Conservation (phyloP, 2,113 vertebrate genomes). For the Brachypodius melanocephalos region DNA sequence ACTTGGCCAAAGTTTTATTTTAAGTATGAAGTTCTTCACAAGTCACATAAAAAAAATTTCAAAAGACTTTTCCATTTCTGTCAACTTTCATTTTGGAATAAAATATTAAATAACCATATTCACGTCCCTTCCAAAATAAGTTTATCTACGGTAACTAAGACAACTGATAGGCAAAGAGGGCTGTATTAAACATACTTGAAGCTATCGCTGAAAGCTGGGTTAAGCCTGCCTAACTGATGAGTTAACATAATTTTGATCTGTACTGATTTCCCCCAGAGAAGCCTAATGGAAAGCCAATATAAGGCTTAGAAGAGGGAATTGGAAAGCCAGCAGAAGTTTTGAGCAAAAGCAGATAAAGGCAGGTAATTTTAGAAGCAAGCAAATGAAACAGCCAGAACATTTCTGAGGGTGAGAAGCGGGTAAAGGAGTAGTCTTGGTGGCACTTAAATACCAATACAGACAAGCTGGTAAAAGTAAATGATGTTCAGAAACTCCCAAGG, state of each 20-base stretch:
- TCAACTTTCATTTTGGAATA: neutral
- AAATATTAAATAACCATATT: neutral
- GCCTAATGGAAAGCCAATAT: slow-evolving; percentile 11
- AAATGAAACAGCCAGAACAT: slow-evolving; percentile 44
- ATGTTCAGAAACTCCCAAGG: neutral
- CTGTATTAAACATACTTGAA: slow-evolving; percentile 31
- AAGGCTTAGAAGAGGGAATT: slow-evolving; percentile 6
- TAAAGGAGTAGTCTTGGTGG: neutral
- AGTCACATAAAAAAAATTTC: neutral
- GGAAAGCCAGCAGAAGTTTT: slow-evolving; percentile 52
- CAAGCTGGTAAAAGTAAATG: neutral
- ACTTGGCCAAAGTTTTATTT: neutral
- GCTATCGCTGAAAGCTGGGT: neutral
- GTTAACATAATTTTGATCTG: neutral
- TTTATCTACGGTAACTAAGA: neutral
- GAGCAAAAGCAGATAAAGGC: slow-evolving; percentile 46
- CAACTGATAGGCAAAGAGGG: slow-evolving; percentile 40
- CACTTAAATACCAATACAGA: neutral
- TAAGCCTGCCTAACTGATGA: slow-evolving; percentile 36
- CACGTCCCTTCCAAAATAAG: neutral
- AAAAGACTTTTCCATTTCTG: neutral
- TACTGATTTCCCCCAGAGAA: neutral
- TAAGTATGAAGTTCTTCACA: neutral
- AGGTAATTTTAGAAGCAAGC: slow-evolving; percentile 55
- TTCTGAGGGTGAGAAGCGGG: neutral